Percentiles rank a stretch among this genome's conserved stretches.
These are phyloP conservation scores for Apodemus sylvaticus DNA, from an alignment of 2,113 vertebrate species.

Conservation along the genomic window DNA sequence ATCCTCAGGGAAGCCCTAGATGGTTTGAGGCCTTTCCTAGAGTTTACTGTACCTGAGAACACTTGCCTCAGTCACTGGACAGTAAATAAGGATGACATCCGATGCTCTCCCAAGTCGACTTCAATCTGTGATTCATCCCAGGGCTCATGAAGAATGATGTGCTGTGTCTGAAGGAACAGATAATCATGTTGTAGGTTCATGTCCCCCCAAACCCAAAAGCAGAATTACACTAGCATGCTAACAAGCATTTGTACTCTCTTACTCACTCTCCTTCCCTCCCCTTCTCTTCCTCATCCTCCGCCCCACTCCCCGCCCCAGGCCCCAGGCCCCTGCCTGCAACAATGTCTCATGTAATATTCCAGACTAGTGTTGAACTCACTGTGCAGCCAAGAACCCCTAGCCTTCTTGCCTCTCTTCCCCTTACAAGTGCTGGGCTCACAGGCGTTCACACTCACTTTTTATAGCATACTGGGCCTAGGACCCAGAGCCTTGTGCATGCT, in stretches of 20 bases:
- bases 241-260: not conserved
- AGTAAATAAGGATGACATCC: not conserved
- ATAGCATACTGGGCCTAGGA: not conserved
- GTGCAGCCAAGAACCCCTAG: not conserved
- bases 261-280: too few relatives aligned
- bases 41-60: not conserved
- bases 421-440: not conserved
- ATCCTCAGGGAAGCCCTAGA: not conserved
- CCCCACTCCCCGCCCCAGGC: too few relatives aligned
- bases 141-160: not conserved
- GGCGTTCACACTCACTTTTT: not conserved
- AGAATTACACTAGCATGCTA: not conserved
- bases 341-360: not conserved
- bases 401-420: not conserved
- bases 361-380: too few relatives aligned
- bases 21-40: not conserved
- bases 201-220: not conserved
- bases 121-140: not conserved
- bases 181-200: not conserved
- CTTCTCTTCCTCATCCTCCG: not conserved
- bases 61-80: not conserved
- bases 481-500: not conserved
- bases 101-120: conserved; percentile 1
- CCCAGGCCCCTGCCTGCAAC: too few relatives aligned
- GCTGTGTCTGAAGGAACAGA: not conserved